Evolutionary conservation across 2,888 invertebrate species (phyloP), one percentile per base, ranked within the genome.

Genomic region (Catocala fraxini): DNA sequence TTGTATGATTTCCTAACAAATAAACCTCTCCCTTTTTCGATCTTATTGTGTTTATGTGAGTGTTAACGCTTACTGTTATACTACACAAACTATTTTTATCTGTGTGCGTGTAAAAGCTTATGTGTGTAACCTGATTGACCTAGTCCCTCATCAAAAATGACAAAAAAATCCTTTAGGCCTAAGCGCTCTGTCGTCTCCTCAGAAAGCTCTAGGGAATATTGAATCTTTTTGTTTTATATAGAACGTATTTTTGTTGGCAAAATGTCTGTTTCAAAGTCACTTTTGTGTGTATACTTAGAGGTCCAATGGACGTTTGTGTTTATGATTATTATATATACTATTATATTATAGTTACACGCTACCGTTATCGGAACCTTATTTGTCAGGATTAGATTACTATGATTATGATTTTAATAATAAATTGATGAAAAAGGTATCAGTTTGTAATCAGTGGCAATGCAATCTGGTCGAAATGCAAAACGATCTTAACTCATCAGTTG

Each of bases 171-270:
- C 25, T 42, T 51, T 39, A 39, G 13, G 51, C 42, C 12, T 39
- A 51, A 51, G 35, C 51, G 41, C 42, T 41, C 25, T 48, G 48
- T 48, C 48, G 51, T 62, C 51, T 63, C 13, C n/a, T 33, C 46
- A 56, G 58, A 33, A 69, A 56, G 46, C 46, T 53, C 43, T 53
- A 55, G 39, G 25, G 49, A 9, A 43, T n/a, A 48, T 47, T 15
- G 34, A 33, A 33, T 48, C 34, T 47, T 25, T 48, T 48, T 48
- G 48, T 48, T 48, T 48, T 48, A 48, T 48, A 47, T 10, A 10
- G 43, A 25, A 10, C 15, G n/a, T 33, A 48, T 33, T 39, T 39
- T 25, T 39, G 7, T 39, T 39, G 35, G 35, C 0, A 39, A 39
- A 39, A 39, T 9, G 35, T 39, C 7, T 6, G 6, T 39, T 39